Evolutionary conservation across 35 echinoderm and acorn worm species (phyloP).

Genomic region (Heliocidaris erythrogramma): DNA sequence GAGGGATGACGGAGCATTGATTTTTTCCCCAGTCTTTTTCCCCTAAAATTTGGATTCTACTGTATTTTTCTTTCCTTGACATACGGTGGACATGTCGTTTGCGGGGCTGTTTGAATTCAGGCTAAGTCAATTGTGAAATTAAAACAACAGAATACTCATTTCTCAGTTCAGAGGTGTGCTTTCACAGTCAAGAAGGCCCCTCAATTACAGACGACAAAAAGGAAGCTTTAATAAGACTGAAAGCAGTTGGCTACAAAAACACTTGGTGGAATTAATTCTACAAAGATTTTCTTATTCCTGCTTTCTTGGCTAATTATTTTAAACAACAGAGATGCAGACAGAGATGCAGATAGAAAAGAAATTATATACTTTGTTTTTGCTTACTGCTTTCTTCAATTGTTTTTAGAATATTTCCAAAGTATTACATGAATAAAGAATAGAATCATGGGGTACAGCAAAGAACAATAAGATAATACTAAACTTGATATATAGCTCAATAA

Average conservation of each 20-base stretch:
- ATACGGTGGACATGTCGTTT: not conserved
- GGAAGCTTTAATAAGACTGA: not conserved
- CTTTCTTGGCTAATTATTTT: no score
- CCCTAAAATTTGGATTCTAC: not conserved
- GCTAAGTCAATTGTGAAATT: conserved; percentile 43
- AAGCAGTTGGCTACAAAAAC: not conserved
- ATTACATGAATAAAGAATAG: no score
- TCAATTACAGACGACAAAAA: not conserved
- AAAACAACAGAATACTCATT: conserved; percentile 27
- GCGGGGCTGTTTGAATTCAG: not conserved
- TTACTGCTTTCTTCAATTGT: no score
- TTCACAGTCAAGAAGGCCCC: not conserved
- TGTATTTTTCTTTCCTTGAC: conserved; percentile 11
- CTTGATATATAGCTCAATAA: no score
- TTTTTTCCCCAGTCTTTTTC: not conserved
- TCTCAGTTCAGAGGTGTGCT: not conserved
- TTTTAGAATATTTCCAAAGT: no score
- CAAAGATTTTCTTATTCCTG: not conserved
- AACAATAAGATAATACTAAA: no score
- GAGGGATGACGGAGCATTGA: no score
- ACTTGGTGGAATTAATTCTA: not conserved
- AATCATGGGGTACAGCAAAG: no score
- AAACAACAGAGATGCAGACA: no score
- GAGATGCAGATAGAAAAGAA: no score
- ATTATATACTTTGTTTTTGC: no score